Base-by-base conservation (phyloP, 2,797 vertebrate species). In the Anguilla anguilla region DNA sequence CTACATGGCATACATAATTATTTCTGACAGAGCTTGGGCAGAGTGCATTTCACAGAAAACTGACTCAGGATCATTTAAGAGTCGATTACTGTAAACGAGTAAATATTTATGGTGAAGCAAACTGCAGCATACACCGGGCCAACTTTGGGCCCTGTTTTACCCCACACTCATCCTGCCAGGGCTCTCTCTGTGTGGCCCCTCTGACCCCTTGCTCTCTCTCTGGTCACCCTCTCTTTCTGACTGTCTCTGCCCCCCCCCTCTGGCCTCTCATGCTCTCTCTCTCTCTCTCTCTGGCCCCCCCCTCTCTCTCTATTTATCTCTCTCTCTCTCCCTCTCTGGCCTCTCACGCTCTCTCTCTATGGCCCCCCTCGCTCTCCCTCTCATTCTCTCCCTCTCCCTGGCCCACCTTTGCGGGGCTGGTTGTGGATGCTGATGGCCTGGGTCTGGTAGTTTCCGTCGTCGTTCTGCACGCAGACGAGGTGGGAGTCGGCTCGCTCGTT, bases 391-490 rank as follows among this genome's bases (percentile, higher is more conserved):
- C 10, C 74, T 22, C 74, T 46, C 22, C 43, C 39, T 9, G 53
- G 19, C 87, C 93, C 92, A 99, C 98, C 99, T 96, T 98, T 99
- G 90, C 98, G 96, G 0, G 97, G 97, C 94, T 99, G 98, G 92
- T 98, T 98, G 89, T 99, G 98, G 95, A 99, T 99, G 95, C 98
- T 99, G 96, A 99, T 99, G 91, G 99, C 99, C 96, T 99, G 99
- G 0, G 99, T 99, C 95, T 99, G 99, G 93, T 99, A 99, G 94
- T 99, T 99, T 9, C 98, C 99, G 0, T 99, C 98, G 0, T 99
- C 99, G 1, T 99, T 99, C 95, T 99, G 99, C 28, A 99, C 97
- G 0, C 99, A 99, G 88, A 99, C 99, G 1, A 99, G 96, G 86
- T 99, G 99, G 0, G 99, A 99, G 92, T 99, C 98, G 9, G 98